Evolutionary conservation across 1,140 invertebrate genomes (phyloP).

Genomic region (Panulirus ornatus): DNA sequence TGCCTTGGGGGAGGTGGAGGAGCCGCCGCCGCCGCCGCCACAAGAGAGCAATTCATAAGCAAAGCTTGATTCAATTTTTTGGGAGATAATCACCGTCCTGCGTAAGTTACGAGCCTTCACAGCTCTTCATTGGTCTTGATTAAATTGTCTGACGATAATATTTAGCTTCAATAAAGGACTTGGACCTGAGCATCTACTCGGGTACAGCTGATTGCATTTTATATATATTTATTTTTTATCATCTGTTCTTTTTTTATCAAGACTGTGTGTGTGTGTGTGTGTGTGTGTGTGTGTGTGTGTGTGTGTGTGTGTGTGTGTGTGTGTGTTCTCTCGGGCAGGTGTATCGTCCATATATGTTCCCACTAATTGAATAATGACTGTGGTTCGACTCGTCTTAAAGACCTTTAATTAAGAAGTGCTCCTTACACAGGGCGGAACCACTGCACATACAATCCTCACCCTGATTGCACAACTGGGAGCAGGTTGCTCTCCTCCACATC

Average conservation of each 20-base stretch:
- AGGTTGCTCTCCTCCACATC: background rate
- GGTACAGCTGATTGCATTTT: background rate
- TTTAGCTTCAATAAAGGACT: background rate
- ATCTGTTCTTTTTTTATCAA: no score
- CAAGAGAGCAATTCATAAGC: no score
- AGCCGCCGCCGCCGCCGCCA: no score
- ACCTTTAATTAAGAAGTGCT: constrained; percentile 38
- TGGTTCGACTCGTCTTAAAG: constrained; percentile 16
- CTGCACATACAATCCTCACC: no score
- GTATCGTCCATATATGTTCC: constrained; percentile 3
- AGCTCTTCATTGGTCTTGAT: no score
- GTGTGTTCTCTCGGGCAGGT: background rate
- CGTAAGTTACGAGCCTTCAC: no score
- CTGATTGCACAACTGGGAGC: no score
- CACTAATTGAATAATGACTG: constrained; percentile 48
- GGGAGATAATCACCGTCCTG: no score
- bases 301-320: constrained; percentile 28
- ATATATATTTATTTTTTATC: no score
- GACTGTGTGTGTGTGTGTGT: constrained; percentile 33
- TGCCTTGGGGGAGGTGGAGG: no score
- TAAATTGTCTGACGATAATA: background rate
- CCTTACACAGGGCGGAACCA: background rate
- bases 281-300: constrained; percentile 37
- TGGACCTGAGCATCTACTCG: background rate
- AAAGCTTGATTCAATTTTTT: no score